Evolutionary conservation across 2,888 invertebrate genomes (phyloP).

Genomic region (Cephalotes varians): DNA sequence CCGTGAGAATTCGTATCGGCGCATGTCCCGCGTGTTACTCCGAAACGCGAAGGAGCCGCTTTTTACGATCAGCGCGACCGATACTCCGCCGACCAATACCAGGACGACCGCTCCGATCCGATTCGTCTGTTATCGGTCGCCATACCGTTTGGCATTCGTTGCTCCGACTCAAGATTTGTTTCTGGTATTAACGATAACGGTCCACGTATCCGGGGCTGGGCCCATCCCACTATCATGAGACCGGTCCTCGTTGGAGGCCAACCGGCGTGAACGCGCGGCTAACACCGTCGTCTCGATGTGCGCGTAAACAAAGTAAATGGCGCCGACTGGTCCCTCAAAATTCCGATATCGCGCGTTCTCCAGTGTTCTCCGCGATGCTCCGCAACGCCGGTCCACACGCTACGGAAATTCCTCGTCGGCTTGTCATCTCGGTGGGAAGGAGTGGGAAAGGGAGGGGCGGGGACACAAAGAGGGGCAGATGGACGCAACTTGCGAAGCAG

Average conservation of each 20-base stretch:
- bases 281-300: background rate
- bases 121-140: background rate
- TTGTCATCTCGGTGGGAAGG: background rate
- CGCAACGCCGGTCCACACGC: background rate
- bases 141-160: background rate
- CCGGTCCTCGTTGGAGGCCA: background rate
- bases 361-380: background rate
- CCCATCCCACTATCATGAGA: background rate
- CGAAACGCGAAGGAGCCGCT: background rate
- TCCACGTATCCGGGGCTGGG: too few relatives aligned
- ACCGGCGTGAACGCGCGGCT: background rate
- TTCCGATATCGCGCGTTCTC: background rate
- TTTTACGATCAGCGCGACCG: slow-evolving; percentile 3
- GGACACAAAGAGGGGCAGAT: background rate
- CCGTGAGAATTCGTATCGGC: slow-evolving; percentile 76
- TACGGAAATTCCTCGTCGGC: background rate
- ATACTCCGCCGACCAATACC: slow-evolving; percentile 2
- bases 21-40: slow-evolving; percentile 13
- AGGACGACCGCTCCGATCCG: background rate
- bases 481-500: background rate
- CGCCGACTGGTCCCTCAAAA: slow-evolving; percentile 61
- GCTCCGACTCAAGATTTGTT: background rate
- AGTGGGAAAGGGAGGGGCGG: background rate
- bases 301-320: slow-evolving; percentile 79
- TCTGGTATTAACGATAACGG: background rate